Evolutionary conservation across 2,888 invertebrate species (phyloP).

Genomic region (Dromius quadrimaculatus): DNA sequence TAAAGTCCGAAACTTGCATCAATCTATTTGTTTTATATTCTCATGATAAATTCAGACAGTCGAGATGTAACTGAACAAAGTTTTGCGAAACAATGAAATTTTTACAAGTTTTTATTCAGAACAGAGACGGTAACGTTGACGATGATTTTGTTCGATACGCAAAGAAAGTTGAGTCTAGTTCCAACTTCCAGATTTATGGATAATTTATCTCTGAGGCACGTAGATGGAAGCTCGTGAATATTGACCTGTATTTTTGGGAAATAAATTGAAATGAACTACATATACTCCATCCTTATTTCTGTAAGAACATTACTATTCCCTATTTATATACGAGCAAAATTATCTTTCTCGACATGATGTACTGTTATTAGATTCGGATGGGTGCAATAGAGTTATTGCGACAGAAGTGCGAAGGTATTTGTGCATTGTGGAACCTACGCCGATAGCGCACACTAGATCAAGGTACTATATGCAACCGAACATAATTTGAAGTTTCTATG

Average conservation of each 20-base stretch:
- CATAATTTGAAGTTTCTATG: slow-evolving; percentile 30
- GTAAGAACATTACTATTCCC: slow-evolving; percentile 8
- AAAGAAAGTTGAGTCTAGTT: slow-evolving; percentile 9
- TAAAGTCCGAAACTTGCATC: slow-evolving; percentile 36
- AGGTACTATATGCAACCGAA: not conserved
- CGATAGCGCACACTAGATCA: too few species aligned
- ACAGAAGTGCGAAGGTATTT: slow-evolving; percentile 1
- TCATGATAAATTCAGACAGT: slow-evolving; percentile 45
- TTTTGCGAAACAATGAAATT: slow-evolving; percentile 40
- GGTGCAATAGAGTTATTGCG: slow-evolving; percentile 1
- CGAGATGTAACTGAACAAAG: slow-evolving; percentile 31
- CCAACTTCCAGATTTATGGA: slow-evolving; percentile 22
- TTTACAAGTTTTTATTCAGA: slow-evolving; percentile 39
- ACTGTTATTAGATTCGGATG: slow-evolving; percentile 28
- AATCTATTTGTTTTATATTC: slow-evolving; percentile 44
- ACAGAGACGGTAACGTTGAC: slow-evolving; percentile 20
- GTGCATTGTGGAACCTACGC: slow-evolving; percentile 6
- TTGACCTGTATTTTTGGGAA: too few species aligned
- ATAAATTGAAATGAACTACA: too few species aligned
- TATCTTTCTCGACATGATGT: slow-evolving; percentile 19
- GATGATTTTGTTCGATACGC: slow-evolving; percentile 9
- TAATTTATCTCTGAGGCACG: slow-evolving; percentile 29
- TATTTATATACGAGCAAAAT: slow-evolving; percentile 1
- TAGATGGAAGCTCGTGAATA: too few species aligned
- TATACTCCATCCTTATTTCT: too few species aligned